These are phyloP conservation scores for Cryptophagus acutangulus DNA, from an alignment of 2,888 invertebrate genomes.

Conservation along the genomic window DNA sequence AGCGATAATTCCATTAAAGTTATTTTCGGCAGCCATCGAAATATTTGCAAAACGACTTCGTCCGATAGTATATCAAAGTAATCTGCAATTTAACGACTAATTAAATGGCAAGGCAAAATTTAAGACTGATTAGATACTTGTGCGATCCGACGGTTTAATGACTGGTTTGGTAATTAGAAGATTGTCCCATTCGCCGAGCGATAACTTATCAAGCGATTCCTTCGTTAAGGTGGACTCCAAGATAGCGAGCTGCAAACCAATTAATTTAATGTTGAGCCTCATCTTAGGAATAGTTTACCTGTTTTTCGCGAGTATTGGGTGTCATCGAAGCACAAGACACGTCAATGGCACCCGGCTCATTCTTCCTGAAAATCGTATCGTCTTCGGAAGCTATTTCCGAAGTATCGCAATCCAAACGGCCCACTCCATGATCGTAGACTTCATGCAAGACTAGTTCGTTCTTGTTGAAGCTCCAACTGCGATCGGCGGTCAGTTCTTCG, in stretches of 20 bases:
- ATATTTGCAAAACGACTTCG: slow-evolving; percentile 78
- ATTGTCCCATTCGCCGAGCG: slow-evolving; percentile 36
- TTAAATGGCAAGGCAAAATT: background rate
- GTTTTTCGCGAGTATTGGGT: slow-evolving; percentile 32
- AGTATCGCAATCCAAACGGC: slow-evolving; percentile 49
- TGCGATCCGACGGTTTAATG: slow-evolving; percentile 30
- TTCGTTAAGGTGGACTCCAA: slow-evolving; percentile 40
- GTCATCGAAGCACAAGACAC: slow-evolving; percentile 36
- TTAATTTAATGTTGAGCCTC: no score
- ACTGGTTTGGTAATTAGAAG: slow-evolving; percentile 29
- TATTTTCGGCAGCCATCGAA: slow-evolving; percentile 77
- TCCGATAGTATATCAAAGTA: slow-evolving; percentile 74
- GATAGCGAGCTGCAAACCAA: slow-evolving; percentile 34
- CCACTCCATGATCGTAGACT: slow-evolving; percentile 57
- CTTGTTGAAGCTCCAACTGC: slow-evolving; percentile 37
- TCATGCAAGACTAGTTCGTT: slow-evolving; percentile 49
- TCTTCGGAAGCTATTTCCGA: slow-evolving; percentile 26
- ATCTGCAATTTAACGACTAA: slow-evolving; percentile 47
- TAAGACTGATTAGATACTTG: slow-evolving; percentile 25
- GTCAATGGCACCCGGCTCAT: slow-evolving; percentile 31
- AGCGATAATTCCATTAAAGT: slow-evolving; percentile 65
- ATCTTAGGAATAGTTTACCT: slow-evolving; percentile 21
- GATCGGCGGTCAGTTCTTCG: slow-evolving; percentile 19
- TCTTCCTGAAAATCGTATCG: slow-evolving; percentile 33
- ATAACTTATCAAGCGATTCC: slow-evolving; percentile 37